Percentiles rank a stretch among this genome's conserved stretches.
Evolutionary conservation across 1,140 invertebrate genomes (phyloP).

Genomic region (Drosophila trapezifrons): DNA sequence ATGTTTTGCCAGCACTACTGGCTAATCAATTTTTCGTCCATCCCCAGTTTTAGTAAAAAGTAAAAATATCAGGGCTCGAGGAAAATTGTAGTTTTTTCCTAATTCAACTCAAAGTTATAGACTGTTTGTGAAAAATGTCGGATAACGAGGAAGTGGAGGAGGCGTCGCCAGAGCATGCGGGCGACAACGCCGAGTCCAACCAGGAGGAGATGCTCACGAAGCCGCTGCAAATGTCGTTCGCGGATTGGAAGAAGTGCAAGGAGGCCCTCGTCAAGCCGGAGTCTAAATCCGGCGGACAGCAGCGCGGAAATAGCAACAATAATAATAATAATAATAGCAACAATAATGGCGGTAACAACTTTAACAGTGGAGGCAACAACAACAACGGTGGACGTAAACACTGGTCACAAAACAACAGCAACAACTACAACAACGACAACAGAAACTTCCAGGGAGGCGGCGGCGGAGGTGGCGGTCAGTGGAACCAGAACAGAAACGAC

Average conservation of each 20-base stretch:
- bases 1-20: too few relatives aligned
- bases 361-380: conserved; percentile 5
- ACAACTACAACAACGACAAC: conserved; percentile 8
- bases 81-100: neutral
- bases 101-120: neutral
- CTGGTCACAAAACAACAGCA: conserved; percentile 28
- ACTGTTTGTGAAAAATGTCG: conserved; percentile 19
- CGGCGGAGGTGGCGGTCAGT: neutral
- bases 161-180: neutral
- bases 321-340: conserved; percentile 23
- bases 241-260: conserved; percentile 74
- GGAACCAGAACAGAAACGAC: conserved; percentile 35
- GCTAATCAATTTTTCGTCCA: too few relatives aligned
- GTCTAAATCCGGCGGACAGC: conserved; percentile 15
- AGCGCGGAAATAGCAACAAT: conserved; percentile 23
- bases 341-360: conserved; percentile 19
- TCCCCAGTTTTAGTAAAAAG: neutral
- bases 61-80: neutral
- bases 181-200: neutral
- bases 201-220: conserved; percentile 13
- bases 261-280: conserved; percentile 46
- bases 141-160: conserved; percentile 18
- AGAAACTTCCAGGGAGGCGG: conserved; percentile 4
- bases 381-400: conserved; percentile 35
- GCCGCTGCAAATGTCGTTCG: conserved; percentile 66